These are phyloP conservation scores for Gallinago jamesoni DNA, from an alignment of 2,113 vertebrate genomes.

Conservation along the genomic window DNA sequence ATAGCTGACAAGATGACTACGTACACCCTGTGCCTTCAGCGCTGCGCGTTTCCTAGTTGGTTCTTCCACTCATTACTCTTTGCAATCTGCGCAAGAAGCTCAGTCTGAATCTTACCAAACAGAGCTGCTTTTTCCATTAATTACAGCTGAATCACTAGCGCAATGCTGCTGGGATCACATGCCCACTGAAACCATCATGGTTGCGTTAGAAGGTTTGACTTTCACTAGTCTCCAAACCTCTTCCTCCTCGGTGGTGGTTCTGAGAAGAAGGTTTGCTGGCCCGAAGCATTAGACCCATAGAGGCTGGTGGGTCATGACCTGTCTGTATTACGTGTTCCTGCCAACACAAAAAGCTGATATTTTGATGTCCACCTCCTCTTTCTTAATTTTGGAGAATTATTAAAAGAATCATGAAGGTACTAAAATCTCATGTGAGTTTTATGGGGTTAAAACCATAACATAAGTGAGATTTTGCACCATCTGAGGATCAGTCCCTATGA, in stretches of 20 bases:
- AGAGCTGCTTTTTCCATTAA: neutral
- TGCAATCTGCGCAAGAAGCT: neutral
- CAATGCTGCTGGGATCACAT: neutral
- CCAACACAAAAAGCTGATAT: rapidly evolving
- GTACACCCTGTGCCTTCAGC: neutral
- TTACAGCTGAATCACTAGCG: neutral
- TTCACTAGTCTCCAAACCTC: rapidly evolving
- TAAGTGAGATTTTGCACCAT: rapidly evolving
- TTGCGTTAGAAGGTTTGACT: neutral
- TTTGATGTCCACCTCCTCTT: neutral
- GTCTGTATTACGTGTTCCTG: neutral
- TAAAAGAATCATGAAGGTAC: neutral
- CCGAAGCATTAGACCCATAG: rapidly evolving
- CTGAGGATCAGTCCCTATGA: neutral
- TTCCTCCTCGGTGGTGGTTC: rapidly evolving
- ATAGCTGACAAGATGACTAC: neutral
- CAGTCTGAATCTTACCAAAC: neutral
- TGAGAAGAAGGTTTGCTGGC: neutral
- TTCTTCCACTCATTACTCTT: neutral
- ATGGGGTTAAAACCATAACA: neutral
- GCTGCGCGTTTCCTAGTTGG: neutral
- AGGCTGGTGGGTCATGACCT: neutral
- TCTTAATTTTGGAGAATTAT: neutral
- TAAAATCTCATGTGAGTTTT: neutral
- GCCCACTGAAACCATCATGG: rapidly evolving